Evolutionary conservation across 2,888 invertebrate genomes (phyloP), one percentile per base, ranked within the genome.

Genomic region (Mystacides longicornis): DNA sequence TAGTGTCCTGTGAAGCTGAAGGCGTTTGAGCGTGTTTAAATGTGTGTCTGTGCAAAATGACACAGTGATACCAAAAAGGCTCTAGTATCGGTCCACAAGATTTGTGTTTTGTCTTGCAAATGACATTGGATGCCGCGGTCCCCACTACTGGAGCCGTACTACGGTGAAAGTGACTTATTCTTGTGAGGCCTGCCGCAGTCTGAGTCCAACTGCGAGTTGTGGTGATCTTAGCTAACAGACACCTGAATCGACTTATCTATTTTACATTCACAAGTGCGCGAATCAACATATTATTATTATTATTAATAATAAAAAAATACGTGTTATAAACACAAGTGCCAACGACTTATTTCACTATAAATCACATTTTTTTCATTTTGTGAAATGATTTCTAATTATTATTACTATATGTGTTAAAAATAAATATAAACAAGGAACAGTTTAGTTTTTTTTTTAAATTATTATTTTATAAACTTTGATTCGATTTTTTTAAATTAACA

Each of bases 131-230:
- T 47, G 27, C 37, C 23, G 46, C 14, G 37, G 23, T 22, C 43
- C 37, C 53, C 53, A 47, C 53, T 33, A 49, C 47, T 27, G n/a
- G 27, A 21, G 37, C 49, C 23, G 18, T 9, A 9, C 21, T 45
- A 45, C 20, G 51, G 54, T 54, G 54, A 54, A 54, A 54, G 54
- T 54, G 49, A 21, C 54, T 4, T 9, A 37, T 19, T n/a, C 22
- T 5, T 27, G 33, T 18, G 7, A 49, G 23, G 47, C n/a, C 33
- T 22, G n/a, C n/a, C 52, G 43, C 53, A 54, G 54, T 54, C 54
- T 49, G 18, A 37, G 22, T 37, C 54, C 42, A 21, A 42, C 54
- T 49, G n/a, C 54, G 33, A 21, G 20, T 49, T 2, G 48, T 23
- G 23, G 9, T 14, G 7, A 45, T 21, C 45, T 45, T 21, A 45